Conservation (phyloP, 2,888 invertebrate species). For the Odontothrips loti region DNA sequence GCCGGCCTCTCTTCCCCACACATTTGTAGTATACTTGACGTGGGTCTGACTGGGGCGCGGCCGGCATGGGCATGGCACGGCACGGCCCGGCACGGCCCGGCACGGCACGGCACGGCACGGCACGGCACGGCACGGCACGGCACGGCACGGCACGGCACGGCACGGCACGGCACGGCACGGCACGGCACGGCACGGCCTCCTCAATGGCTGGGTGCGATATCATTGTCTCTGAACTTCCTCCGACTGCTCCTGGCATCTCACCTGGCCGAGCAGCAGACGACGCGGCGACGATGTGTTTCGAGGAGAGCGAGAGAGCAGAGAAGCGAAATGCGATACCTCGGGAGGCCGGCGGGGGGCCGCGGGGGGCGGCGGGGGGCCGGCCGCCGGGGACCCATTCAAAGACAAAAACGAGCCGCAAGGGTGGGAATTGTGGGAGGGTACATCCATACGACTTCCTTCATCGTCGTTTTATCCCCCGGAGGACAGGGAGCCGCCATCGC, state of each 20-base stretch:
- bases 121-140: too few relatives aligned
- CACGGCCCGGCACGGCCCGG: too few relatives aligned
- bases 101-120: too few relatives aligned
- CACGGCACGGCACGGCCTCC: background rate
- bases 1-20: too few relatives aligned
- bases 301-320: background rate
- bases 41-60: too few relatives aligned
- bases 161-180: too few relatives aligned
- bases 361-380: too few relatives aligned
- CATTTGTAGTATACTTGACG: too few relatives aligned
- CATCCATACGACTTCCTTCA: background rate
- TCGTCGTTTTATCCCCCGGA: background rate
- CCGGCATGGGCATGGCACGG: too few relatives aligned
- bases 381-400: too few relatives aligned
- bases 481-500: background rate
- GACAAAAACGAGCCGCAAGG: background rate
- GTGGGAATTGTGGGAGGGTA: constrained; percentile 21
- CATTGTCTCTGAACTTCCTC: background rate
- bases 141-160: too few relatives aligned
- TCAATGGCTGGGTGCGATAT: background rate
- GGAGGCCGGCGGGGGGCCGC: background rate
- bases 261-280: background rate
- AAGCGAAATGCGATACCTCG: background rate
- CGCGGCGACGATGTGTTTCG: background rate
- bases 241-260: too few relatives aligned